phyloP scores from a whole-genome alignment of 2,797 vertebrate species.

The Gymnothorax reevesii region DNA sequence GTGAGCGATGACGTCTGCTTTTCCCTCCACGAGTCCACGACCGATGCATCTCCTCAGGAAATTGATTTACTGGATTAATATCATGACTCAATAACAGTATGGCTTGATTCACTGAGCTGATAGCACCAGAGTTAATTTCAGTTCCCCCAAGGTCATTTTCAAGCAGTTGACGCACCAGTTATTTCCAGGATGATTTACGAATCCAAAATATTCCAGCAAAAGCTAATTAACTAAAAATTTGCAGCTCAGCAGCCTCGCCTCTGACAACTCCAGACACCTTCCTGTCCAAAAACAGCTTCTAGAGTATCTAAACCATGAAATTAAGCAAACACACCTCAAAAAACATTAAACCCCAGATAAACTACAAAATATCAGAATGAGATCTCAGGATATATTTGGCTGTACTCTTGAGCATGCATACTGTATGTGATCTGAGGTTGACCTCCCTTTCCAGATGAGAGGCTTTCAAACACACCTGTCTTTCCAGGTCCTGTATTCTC shows the following conservation, averaged over 20 bases:
- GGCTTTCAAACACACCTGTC: slow-evolving; percentile 70
- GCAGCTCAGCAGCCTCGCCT: no score
- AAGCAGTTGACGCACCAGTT: neutral
- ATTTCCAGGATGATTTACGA: neutral
- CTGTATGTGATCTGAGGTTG: neutral
- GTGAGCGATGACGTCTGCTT: neutral
- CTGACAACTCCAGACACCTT: neutral
- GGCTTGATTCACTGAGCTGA: neutral
- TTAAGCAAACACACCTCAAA: no score
- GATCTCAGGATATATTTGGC: no score
- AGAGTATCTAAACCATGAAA: neutral
- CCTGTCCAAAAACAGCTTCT: neutral
- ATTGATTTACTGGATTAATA: neutral
- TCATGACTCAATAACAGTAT: neutral
- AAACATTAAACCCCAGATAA: no score
- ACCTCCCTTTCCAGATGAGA: neutral
- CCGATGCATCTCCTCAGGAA: neutral
- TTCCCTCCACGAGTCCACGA: neutral
- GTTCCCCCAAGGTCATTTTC: neutral
- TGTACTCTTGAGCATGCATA: neutral
- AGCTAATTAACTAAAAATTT: neutral
- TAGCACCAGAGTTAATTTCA: neutral
- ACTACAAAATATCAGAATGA: neutral
- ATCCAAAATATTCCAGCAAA: neutral
- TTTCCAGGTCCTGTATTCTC: slow-evolving; percentile 85